Percentiles rank a stretch among this genome's conserved stretches.
These are phyloP conservation scores for Elephantulus edwardii DNA, from an alignment of 2,113 vertebrate species.

Conservation along the genomic window DNA sequence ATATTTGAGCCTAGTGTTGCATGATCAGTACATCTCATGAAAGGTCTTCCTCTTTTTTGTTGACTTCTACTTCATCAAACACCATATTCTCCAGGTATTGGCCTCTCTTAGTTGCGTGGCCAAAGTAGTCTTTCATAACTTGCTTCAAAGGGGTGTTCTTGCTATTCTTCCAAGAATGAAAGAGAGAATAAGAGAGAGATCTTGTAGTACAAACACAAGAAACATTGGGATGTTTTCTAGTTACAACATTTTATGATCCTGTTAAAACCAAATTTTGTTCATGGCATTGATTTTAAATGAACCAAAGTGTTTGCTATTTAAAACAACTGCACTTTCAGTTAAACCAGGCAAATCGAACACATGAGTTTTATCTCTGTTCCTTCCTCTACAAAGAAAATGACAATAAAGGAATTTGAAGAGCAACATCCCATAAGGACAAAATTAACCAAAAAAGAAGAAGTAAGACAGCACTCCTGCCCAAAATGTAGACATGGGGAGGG, in stretches of 20 bases:
- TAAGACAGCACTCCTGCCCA: background rate
- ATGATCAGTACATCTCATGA: no score
- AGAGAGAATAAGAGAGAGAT: background rate
- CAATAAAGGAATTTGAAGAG: constrained; percentile 37
- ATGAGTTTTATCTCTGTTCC: background rate
- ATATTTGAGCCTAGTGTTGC: no score
- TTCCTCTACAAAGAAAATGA: constrained; percentile 26
- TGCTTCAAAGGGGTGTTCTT: no score
- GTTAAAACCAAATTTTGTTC: constrained; percentile 56
- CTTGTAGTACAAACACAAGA: constrained; percentile 26
- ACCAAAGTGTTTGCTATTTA: constrained; percentile 56
- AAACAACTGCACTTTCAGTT: constrained; percentile 30
- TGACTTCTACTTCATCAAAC: background rate
- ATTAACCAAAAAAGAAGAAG: background rate
- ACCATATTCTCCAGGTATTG: no score
- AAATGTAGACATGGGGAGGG: no score
- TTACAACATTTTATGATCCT: constrained; percentile 52
- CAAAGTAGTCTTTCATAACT: no score
- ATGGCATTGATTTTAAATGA: constrained; percentile 48
- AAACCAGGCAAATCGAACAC: constrained; percentile 17
- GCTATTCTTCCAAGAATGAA: no score
- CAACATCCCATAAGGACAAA: constrained; percentile 25
- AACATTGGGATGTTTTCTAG: constrained; percentile 29
- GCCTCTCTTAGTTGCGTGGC: no score
- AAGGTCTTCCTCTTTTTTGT: background rate